Base-by-base conservation (phyloP, 2,888 invertebrate genomes). In the Clistopyga incitator region DNA sequence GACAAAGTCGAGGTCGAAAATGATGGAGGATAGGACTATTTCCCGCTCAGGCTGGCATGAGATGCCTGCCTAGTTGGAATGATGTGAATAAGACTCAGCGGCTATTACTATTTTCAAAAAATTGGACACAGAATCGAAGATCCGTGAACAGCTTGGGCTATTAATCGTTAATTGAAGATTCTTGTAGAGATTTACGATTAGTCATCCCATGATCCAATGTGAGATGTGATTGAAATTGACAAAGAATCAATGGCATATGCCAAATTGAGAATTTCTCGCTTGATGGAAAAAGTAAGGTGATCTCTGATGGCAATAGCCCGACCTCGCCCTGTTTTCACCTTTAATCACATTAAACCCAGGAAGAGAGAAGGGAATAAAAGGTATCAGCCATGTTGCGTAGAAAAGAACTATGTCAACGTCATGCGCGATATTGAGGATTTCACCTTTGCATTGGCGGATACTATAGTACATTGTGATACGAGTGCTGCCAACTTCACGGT, bases 341-440 rank as follows among this genome's bases (percentile, higher is more conserved):
- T 61, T 45, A n/a, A 75, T 45, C 3, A 75, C 61, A 8, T 75
- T 75, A 23, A 75, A 75, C 0, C 47, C 25, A 11, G 45, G 29
- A 1, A 75, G 61, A 8, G 25, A 23, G 18, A 59, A 56, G 6
- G 56, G 50, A 10, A 45, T 20, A 20, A 38, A 10, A 6, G 78
- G 64, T 13, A 47, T 20, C 10, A 78, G 71, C 71, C 71, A 78
- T 25, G 71, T 78, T 71, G 71, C 78, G 2, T 38, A 29, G 4
- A 78, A 42, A 0, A 78, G 38, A 18, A 78, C 50, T 2, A 78
- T n/a, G 11, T 78, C 78, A 11, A 59, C 70, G 0, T 70, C 38
- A 6, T 59, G 45, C 0, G 75, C 75, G 13, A 84, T 50, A 2
- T 50, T 8, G 3, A 34, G 50, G 11, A 85, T 20, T 0, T 64